Percentiles rank a stretch among this genome's conserved stretches.
Conservation (phyloP, 2,888 invertebrate species). For the Crocallis elinguaria region DNA sequence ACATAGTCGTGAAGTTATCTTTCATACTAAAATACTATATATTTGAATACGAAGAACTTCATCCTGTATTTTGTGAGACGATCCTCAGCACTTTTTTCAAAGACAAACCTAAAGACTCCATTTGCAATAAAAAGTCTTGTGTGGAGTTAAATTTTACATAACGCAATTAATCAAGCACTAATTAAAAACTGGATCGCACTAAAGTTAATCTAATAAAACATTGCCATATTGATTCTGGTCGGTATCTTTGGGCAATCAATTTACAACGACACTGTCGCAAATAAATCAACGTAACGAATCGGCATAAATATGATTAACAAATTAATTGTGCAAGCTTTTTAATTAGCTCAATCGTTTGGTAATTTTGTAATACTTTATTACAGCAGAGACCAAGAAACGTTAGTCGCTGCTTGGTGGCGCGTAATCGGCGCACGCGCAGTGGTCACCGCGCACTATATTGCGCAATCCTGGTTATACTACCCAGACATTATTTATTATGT, state of each 20-base stretch:
- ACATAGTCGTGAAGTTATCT: conserved; percentile 45
- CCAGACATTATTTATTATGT: background rate
- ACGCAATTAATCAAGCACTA: background rate
- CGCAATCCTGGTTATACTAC: background rate
- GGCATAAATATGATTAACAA: conserved; percentile 38
- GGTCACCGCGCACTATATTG: conserved; percentile 42
- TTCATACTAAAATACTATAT: background rate
- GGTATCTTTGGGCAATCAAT: conserved; percentile 36
- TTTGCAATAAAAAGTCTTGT: too few species aligned
- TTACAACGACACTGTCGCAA: conserved; percentile 33
- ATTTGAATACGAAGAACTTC: background rate
- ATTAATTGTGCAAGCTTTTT: conserved; percentile 40
- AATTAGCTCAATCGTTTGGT: conserved; percentile 41
- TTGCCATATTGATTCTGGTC: conserved; percentile 29
- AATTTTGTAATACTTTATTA: conserved; percentile 48
- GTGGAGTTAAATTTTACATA: background rate
- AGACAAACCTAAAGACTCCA: too few species aligned
- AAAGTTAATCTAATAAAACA: conserved; percentile 36
- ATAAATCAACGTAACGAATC: conserved; percentile 36
- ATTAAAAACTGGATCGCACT: conserved; percentile 19
- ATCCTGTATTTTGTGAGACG: background rate
- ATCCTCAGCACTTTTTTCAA: too few species aligned
- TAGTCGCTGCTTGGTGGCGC: conserved; percentile 50
- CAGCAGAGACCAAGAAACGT: conserved; percentile 23
- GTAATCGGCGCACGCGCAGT: conserved; percentile 55